These are phyloP conservation scores for Petrolisthes manimaculis DNA, from an alignment of 2,888 invertebrate genomes.

Conservation along the genomic window DNA sequence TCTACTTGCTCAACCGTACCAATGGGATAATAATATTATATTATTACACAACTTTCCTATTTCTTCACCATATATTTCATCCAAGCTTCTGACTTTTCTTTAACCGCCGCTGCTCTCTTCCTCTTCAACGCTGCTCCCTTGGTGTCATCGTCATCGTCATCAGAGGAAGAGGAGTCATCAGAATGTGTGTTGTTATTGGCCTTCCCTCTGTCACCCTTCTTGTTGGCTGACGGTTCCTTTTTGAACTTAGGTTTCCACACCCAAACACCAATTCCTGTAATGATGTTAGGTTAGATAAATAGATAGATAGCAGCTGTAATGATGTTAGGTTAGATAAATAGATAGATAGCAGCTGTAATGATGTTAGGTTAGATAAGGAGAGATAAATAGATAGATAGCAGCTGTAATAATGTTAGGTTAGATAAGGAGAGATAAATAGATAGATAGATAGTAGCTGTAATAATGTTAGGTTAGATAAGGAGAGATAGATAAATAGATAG, in stretches of 20 bases:
- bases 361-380: not conserved
- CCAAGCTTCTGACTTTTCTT: no score
- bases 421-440: no score
- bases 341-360: not conserved
- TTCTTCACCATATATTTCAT: no score
- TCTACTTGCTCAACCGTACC: no score
- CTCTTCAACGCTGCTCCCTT: not conserved
- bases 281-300: not conserved
- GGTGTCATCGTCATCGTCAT: not conserved
- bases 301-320: not conserved
- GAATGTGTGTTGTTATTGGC: not conserved
- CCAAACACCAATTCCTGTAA: conserved; percentile 4
- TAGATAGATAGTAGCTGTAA: not conserved
- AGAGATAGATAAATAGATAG: no score
- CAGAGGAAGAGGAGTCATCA: no score
- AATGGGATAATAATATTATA: no score
- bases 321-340: not conserved
- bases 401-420: not conserved
- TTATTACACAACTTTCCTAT: no score
- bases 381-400: not conserved
- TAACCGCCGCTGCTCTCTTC: not conserved
- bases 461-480: not conserved
- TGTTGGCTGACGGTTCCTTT: not conserved
- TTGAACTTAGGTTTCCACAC: conserved; percentile 15
- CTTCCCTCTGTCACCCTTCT: not conserved